These are phyloP conservation scores for Molossus alvarezi DNA, from an alignment of 2,797 vertebrate species.

Conservation along the genomic window DNA sequence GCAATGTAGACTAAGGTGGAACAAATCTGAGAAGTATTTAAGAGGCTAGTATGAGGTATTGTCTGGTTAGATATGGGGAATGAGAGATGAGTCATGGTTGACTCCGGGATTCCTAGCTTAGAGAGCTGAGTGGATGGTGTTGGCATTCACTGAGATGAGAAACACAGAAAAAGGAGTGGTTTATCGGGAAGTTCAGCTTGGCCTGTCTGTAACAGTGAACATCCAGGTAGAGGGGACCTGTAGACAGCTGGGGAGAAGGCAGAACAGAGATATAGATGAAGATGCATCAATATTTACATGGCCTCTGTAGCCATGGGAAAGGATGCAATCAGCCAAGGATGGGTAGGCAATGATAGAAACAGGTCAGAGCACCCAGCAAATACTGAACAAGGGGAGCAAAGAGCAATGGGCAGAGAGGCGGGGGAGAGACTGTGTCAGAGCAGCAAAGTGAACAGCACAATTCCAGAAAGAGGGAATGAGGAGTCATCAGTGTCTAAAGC, in stretches of 20 bases:
- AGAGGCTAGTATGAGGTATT: not conserved
- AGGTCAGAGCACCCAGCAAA: not conserved
- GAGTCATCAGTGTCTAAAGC: not conserved
- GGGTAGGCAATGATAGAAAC: not conserved
- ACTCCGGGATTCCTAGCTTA: conserved; percentile 38
- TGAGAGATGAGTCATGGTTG: not conserved
- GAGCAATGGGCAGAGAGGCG: not conserved
- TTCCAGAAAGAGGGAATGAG: conserved; percentile 19
- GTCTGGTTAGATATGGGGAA: not conserved
- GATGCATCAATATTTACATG: not conserved
- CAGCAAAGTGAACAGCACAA: not conserved
- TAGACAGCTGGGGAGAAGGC: not conserved
- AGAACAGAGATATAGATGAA: not conserved
- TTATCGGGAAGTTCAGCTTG: not conserved
- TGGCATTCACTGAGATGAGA: conserved; percentile 35
- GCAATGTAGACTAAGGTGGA: not conserved
- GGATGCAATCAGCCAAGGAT: not conserved
- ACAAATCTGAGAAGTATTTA: conserved; percentile 45
- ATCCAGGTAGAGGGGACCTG: not conserved
- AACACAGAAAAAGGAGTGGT: conserved; percentile 3
- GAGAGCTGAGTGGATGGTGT: not conserved
- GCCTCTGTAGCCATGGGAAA: not conserved
- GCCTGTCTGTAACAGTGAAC: not conserved
- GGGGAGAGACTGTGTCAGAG: not conserved
- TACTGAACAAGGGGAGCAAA: conserved; percentile 11